Conservation (phyloP, 1,140 invertebrate genomes). For the Drosophila tani region DNA sequence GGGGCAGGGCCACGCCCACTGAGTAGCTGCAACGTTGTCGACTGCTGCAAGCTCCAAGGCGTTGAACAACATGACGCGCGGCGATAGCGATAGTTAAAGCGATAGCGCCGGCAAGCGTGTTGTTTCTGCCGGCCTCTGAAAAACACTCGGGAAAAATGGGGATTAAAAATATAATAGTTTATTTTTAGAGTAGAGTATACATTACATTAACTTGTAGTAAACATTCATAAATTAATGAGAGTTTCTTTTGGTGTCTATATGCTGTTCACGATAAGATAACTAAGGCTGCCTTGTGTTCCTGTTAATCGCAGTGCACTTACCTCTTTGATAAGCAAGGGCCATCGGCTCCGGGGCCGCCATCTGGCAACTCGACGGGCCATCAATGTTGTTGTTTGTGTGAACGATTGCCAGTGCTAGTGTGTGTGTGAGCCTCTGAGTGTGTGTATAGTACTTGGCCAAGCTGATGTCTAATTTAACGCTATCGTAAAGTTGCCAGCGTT, state of each 20-base stretch:
- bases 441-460: constrained; percentile 66
- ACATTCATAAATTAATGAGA: neutral
- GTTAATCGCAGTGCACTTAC: constrained; percentile 25
- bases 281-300: no score
- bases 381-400: constrained; percentile 47
- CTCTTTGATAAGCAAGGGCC: constrained; percentile 61
- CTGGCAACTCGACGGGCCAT: constrained; percentile 55
- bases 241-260: neutral
- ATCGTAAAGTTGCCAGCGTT: constrained; percentile 70
- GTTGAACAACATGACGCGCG: constrained; percentile 63
- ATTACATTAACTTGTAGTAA: neutral
- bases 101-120: constrained; percentile 9
- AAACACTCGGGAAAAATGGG: constrained; percentile 2
- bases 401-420: constrained; percentile 5
- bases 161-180: no score
- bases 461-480: constrained; percentile 83
- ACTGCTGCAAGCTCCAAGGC: constrained; percentile 70
- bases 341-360: no score
- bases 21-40: no score
- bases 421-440: constrained; percentile 35
- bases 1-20: constrained; percentile 51
- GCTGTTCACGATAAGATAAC: neutral
- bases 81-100: constrained; percentile 23
- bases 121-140: constrained; percentile 3
- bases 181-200: neutral